These are phyloP conservation scores for Muscidifurax raptorellus DNA, from an alignment of 1,140 invertebrate genomes.

Conservation along the genomic window DNA sequence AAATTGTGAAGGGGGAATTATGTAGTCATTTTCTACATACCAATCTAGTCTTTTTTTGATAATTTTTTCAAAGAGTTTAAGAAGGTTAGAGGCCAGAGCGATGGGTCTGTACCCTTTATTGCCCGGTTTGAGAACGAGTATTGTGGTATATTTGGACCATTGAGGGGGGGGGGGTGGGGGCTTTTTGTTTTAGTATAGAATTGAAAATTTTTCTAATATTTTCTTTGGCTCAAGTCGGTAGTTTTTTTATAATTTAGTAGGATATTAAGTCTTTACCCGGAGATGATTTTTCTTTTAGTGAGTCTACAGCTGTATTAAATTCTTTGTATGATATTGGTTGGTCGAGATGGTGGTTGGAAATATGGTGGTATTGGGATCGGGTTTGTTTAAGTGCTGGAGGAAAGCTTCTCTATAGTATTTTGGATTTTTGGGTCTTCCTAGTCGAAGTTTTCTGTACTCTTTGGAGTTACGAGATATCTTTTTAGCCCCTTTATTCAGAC, in stretches of 20 bases:
- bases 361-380: background rate
- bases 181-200: background rate
- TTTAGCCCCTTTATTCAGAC: background rate
- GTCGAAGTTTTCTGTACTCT: background rate
- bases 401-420: background rate
- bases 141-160: constrained; percentile 33
- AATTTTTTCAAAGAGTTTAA: constrained; percentile 56
- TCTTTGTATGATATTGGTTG: constrained; percentile 8
- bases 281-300: background rate
- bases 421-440: background rate
- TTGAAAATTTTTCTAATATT: constrained; percentile 23
- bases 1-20: constrained; percentile 41
- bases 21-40: constrained; percentile 40
- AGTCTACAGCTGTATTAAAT: background rate
- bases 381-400: background rate
- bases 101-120: too few species aligned
- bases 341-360: background rate
- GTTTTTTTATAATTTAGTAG: background rate
- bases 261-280: background rate
- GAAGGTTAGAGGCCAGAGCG: too few species aligned
- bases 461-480: background rate
- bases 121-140: constrained; percentile 51
- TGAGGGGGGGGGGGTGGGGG: constrained; percentile 29
- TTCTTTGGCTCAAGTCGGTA: background rate
- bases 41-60: constrained; percentile 48